Base-by-base conservation (phyloP, 2,113 vertebrate species). In the Dipodomys ordii region DNA sequence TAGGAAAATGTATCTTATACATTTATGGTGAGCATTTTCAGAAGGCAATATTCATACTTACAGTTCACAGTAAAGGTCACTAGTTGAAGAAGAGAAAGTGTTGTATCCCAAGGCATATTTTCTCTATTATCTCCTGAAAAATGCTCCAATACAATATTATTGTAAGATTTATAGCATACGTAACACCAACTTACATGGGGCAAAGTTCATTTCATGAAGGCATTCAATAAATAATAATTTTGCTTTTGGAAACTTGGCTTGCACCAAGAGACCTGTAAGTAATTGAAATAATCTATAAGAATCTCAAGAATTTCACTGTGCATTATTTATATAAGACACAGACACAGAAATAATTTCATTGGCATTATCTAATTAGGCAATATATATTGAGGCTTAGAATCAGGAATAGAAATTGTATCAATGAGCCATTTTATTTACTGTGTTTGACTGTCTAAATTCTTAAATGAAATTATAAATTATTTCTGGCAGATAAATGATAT, bases 391-490 rank as follows among this genome's bases (percentile, higher is more conserved):
- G 92, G 83, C 74, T 92, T 95, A 1, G 91, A 97, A 96, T 98
- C 97, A 95, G 65, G 92, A 97, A 95, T 88, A 97, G 94, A 96
- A 97, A 83, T 95, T 96, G 39, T 95, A 97, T 96, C 97, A 97
- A 95, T 90, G 95, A 88, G 96, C 95, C 88, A 32, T 97, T 98
- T 97, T 94, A 96, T 97, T 97, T 98, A 98, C 97, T 0, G 85
- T 97, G 83, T 72, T 87, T 98, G 98, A 98, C 97, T 97, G 90
- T 96, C 74, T 82, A 97, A 97, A 96, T 97, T 98, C 88, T 97
- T 97, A 98, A 97, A 95, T 96, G 95, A 81, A 95, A 73, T 98
- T 97, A 98, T 97, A 97, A 98, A 98, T 98, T 3, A 94, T 98
- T 98, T 88, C 90, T 95, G 98, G 90, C 44, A 90, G 79, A 39